Evolutionary conservation across 2,888 invertebrate genomes (phyloP).

Genomic region (Rhyacophila evoluta): DNA sequence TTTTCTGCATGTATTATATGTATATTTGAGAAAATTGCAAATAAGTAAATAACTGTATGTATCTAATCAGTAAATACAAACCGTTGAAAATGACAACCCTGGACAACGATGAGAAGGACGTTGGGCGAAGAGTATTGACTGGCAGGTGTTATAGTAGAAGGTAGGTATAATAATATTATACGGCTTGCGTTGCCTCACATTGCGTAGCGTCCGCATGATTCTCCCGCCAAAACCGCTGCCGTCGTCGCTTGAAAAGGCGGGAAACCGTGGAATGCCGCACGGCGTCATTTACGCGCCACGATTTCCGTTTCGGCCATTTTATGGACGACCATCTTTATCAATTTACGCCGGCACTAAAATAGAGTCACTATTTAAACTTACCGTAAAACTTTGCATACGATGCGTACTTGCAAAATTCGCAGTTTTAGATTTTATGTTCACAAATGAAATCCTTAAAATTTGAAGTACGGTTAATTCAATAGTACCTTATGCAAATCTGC

Average conservation of each 20-base stretch:
- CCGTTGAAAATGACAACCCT: not conserved
- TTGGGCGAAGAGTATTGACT: not conserved
- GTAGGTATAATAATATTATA: not conserved
- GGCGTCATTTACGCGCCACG: constrained; percentile 13
- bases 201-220: not conserved
- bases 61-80: too few species aligned
- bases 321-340: not conserved
- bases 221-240: constrained; percentile 9
- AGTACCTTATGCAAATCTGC: too few species aligned
- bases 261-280: not conserved
- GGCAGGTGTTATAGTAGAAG: not conserved
- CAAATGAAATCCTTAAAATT: too few species aligned
- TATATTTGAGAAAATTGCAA: too few species aligned
- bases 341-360: too few species aligned
- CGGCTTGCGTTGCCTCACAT: not conserved
- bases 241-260: not conserved
- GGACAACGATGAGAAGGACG: not conserved
- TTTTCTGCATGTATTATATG: too few species aligned
- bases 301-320: constrained; percentile 7
- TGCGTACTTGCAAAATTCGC: too few species aligned
- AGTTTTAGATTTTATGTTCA: too few species aligned
- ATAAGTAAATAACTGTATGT: too few species aligned
- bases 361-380: too few species aligned
- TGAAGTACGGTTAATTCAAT: too few species aligned
- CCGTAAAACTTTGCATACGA: too few species aligned